Conservation (phyloP, 2,113 vertebrate species). For the Nothocercus nigrocapillus region DNA sequence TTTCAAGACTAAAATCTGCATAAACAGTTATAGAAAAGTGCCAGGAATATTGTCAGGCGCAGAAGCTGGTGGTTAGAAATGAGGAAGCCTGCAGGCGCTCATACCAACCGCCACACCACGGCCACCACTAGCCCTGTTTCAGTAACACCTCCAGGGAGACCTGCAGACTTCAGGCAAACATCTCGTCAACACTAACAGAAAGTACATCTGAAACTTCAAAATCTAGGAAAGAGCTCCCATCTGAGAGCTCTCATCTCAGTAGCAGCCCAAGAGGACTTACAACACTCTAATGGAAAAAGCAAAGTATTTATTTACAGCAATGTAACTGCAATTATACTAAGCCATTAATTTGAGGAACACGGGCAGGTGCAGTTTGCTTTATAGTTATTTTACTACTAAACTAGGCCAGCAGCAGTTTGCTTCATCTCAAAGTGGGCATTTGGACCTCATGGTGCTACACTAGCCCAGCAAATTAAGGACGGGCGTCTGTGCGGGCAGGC, state of each 20-base stretch:
- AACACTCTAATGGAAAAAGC: background rate
- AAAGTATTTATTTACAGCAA: background rate
- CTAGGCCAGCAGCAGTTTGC: background rate
- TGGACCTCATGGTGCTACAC: background rate
- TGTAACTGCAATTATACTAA: background rate
- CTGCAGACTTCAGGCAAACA: background rate
- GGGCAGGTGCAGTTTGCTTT: background rate
- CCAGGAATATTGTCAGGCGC: background rate
- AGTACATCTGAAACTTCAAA: background rate
- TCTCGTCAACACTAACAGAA: rapidly evolving
- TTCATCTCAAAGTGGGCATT: background rate
- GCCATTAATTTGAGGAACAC: background rate
- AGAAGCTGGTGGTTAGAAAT: background rate
- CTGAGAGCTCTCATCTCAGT: background rate
- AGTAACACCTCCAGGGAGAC: background rate
- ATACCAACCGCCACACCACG: background rate
- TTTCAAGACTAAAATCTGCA: background rate
- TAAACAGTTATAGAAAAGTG: background rate
- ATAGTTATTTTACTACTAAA: background rate
- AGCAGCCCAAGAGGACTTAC: background rate
- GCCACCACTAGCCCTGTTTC: background rate
- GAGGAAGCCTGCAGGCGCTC: background rate
- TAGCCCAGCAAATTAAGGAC: background rate
- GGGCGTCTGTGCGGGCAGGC: background rate
- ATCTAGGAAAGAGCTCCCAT: background rate